Conservation (phyloP, 2,113 vertebrate species). For the Psittacus erithacus region DNA sequence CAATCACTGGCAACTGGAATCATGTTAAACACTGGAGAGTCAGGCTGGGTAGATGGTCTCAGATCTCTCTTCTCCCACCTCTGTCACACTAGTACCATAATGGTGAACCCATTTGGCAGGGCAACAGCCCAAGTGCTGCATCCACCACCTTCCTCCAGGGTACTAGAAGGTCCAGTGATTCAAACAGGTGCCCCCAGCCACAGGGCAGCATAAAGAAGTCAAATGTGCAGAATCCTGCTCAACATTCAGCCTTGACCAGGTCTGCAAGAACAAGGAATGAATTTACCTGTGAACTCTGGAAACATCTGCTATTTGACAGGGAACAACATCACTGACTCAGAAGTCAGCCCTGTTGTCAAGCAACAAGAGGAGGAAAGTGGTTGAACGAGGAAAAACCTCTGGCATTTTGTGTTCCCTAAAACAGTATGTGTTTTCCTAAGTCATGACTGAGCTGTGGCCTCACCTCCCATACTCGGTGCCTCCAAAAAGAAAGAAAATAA, state of each 20-base stretch:
- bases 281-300: background rate
- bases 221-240: background rate
- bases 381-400: background rate
- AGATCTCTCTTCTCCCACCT: background rate
- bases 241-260: background rate
- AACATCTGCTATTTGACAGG: background rate
- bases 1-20: background rate
- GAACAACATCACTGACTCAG: background rate
- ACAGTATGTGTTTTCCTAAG: background rate
- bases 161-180: too few relatives aligned
- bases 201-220: background rate
- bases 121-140: background rate
- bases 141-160: background rate
- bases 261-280: background rate
- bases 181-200: background rate
- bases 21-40: background rate
- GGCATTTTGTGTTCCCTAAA: background rate
- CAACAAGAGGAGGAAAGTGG: background rate
- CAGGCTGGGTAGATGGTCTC: background rate
- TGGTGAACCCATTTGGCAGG: background rate
- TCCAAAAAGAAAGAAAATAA: background rate
- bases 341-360: background rate
- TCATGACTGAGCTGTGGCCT: background rate
- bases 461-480: background rate
- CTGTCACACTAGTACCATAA: background rate